phyloP scores from a whole-genome alignment of 2,797 vertebrate species.

The Rhincodon typus region DNA sequence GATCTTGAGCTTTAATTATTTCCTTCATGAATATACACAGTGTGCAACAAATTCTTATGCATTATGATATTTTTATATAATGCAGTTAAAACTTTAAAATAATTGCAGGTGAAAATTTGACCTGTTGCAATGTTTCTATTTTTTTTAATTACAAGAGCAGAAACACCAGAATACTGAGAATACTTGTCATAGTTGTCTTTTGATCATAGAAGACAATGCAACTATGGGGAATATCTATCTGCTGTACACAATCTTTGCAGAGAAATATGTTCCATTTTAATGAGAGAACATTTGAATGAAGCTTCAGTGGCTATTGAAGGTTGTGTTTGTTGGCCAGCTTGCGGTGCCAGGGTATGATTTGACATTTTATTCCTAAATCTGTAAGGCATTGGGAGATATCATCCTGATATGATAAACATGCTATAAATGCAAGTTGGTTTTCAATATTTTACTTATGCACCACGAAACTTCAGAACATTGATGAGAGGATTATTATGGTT shows the following conservation, averaged over 20 bases:
- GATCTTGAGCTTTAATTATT: not conserved
- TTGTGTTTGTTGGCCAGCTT: not conserved
- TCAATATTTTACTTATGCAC: not conserved
- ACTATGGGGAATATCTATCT: not conserved
- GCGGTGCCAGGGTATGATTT: not conserved
- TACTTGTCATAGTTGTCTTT: not conserved
- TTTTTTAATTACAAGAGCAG: too few relatives aligned
- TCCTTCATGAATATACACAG: not conserved
- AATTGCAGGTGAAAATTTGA: not conserved
- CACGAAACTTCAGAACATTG: not conserved
- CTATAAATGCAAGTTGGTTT: not conserved
- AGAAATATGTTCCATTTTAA: not conserved
- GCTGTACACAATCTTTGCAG: not conserved
- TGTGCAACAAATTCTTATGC: not conserved
- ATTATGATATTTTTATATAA: not conserved
- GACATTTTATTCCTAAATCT: not conserved
- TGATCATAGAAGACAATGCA: too few relatives aligned
- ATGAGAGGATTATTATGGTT: not conserved
- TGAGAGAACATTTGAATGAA: not conserved
- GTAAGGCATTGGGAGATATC: not conserved
- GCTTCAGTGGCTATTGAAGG: not conserved
- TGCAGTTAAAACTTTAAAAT: not conserved
- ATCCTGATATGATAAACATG: not conserved
- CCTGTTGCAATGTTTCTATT: not conserved
- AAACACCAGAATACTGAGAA: too few relatives aligned